Evolutionary conservation across 2,888 invertebrate genomes (phyloP), one percentile per base, ranked within the genome.

Genomic region (Pyralis farinalis): DNA sequence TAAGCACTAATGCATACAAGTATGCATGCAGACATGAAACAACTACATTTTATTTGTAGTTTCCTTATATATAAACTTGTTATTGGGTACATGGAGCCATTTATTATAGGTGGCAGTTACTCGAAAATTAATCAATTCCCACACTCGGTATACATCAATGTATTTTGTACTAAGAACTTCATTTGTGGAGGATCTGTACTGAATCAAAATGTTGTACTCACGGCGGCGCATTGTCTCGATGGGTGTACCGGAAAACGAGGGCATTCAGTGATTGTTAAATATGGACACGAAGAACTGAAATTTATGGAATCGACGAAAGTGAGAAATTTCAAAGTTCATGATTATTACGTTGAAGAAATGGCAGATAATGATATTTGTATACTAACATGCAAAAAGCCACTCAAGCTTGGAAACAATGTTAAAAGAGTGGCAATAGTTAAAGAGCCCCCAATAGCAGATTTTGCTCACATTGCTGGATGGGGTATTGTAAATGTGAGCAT

Each of bases 401-500:
- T 36, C 16, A 16, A 16, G 3, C 20, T 36, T 9, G 20, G 20
- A 20, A 12, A 16, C 2, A 9, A 29, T 7, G 29, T 36, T 0
- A 36, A 36, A 11, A 36, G 36, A 11, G 29, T 36, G 1, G 20
- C 29, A 1, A 7, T 36, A 5, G 16, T 36, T 16, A 36, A 9
- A 20, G 16, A 16, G 7, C 36, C 36, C n/a, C 36, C 36, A 16
- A 16, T 4, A 16, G 16, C 2, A 2, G 16, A 3, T 2, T 16
- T 16, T 16, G 16, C 51, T 1, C 30, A 37, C 11, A 47, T 64
- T 7, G 54, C 59, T 12, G 66, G 64, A 4, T 66, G 64, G 64
- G 64, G 64, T 7, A 0, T 52, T 6, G 12, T 9, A n/a, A 12
- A 28, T 35, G 28, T 22, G 34, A 8, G 11, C 22, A 22, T 22